Base-by-base conservation (phyloP, 2,888 invertebrate genomes). In the Chymomyza procnemis region DNA sequence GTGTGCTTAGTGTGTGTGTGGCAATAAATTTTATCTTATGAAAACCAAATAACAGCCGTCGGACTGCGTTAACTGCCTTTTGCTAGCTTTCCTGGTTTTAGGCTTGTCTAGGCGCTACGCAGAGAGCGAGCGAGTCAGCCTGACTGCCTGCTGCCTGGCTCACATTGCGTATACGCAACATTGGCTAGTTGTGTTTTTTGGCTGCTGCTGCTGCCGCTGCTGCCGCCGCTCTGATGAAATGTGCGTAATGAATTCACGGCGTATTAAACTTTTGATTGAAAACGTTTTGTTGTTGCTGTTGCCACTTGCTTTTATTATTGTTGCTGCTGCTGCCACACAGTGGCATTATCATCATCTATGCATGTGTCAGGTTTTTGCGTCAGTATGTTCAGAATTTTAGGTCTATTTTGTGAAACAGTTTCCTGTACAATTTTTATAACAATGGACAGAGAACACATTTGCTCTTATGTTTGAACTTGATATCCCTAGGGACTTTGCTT, bases 21-120 rank as follows among this genome's bases (percentile, higher is more conserved):
- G 81, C 82, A 86, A 84, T 87, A 87, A 87, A 87, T 84, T 87
- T 74, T 81, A 79, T 84, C 83, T 83, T 80, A 81, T 86, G 79
- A 77, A 81, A 79, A 73, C 84, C 72, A 79, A 87, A 80, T 81
- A 84, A 77, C 80, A 74, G 77, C 64, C 66, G 66, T 63, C 67
- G 34, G 12, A 12, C 34, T 41, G 34, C 12, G 34, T 41, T 41
- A 41, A 41, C 34, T 12, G 34, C 26, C 26, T 6, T n/a, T 8
- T 26, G 26, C 26, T 26, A 26, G 26, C 34, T 41, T 12, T 12
- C 34, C 34, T 41, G 34, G 12, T 41, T 41, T 12, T 41, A 12
- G 34, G 34, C 3, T 41, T 41, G 9, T 41, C 34, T 41, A 41
- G 34, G 34, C 2, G 1, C 34, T 41, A 41, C 12, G 12, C 8